Evolutionary conservation across 2,797 vertebrate species (phyloP).

Genomic region (Carapus acus): DNA sequence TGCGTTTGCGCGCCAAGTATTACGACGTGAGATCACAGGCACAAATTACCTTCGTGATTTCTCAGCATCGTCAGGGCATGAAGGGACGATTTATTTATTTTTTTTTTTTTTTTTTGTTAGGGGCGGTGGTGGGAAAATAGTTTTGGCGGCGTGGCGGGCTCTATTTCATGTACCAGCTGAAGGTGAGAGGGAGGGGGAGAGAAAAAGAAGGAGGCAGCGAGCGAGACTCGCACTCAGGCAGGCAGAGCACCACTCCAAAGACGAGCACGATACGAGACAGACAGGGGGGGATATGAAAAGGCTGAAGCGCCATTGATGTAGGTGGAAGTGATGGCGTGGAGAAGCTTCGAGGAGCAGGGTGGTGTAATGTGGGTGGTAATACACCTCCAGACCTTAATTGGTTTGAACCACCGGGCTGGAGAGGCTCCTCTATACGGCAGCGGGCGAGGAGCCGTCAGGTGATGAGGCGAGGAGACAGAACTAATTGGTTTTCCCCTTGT

Average conservation of each 20-base stretch:
- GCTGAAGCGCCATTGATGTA: constrained; percentile 24
- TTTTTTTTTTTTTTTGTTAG: constrained; percentile 39
- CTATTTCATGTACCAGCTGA: constrained; percentile 21
- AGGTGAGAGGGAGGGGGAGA: constrained; percentile 3
- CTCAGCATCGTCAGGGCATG: constrained; percentile 25
- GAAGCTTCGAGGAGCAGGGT: constrained; percentile 40
- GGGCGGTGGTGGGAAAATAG: constrained; percentile 40
- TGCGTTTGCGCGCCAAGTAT: constrained; percentile 23
- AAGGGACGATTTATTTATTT: constrained; percentile 39
- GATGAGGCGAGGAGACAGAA: constrained; percentile 48
- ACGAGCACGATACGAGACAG: constrained; percentile 18
- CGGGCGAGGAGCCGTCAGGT: constrained; percentile 61
- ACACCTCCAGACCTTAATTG: constrained; percentile 62
- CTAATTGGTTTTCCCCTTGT: constrained; percentile 61
- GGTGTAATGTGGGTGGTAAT: constrained; percentile 57
- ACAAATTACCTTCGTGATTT: constrained; percentile 25
- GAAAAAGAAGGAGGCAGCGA: neutral
- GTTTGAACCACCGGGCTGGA: constrained; percentile 60
- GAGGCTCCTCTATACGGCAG: constrained; percentile 59
- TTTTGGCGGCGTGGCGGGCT: constrained; percentile 24
- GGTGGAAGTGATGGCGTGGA: constrained; percentile 31
- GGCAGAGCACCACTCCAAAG: neutral
- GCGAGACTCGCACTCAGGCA: neutral
- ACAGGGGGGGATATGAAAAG: constrained; percentile 23
- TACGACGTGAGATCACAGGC: constrained; percentile 23